Conservation (phyloP, 2,888 invertebrate species). For the Chloroclystis v-ata region DNA sequence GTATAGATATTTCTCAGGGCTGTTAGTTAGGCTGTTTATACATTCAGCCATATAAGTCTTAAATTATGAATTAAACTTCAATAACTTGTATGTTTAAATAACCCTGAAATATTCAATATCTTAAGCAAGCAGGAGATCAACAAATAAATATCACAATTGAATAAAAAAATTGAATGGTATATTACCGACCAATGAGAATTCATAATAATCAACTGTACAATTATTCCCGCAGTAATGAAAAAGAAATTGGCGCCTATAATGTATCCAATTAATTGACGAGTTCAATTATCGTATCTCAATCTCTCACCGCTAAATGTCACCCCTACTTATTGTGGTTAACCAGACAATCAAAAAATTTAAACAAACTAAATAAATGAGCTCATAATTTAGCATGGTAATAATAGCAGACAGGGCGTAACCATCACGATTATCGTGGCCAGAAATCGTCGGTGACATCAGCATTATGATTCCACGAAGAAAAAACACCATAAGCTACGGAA, state of each 20-base stretch:
- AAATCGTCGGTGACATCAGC: conserved; percentile 66
- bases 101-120: no score
- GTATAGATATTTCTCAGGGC: no score
- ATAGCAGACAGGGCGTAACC: conserved; percentile 59
- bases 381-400: conserved; percentile 59
- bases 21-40: no score
- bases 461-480: conserved; percentile 55
- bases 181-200: no score
- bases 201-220: no score
- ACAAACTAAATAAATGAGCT: conserved; percentile 58
- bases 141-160: no score
- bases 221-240: conserved; percentile 18
- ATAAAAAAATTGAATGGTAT: no score
- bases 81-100: no score
- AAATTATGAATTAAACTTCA: no score
- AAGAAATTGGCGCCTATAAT: conserved; percentile 43
- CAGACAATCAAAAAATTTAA: conserved; percentile 53
- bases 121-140: no score
- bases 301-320: conserved; percentile 53
- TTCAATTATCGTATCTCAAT: conserved; percentile 68
- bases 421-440: conserved; percentile 65
- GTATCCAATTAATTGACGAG: conserved; percentile 52
- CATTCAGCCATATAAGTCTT: no score
- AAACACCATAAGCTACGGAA: conserved; percentile 56
- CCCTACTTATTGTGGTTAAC: conserved; percentile 52